Base-by-base conservation (phyloP, 2,113 vertebrate genomes). In the Mormoops blainvillei region DNA sequence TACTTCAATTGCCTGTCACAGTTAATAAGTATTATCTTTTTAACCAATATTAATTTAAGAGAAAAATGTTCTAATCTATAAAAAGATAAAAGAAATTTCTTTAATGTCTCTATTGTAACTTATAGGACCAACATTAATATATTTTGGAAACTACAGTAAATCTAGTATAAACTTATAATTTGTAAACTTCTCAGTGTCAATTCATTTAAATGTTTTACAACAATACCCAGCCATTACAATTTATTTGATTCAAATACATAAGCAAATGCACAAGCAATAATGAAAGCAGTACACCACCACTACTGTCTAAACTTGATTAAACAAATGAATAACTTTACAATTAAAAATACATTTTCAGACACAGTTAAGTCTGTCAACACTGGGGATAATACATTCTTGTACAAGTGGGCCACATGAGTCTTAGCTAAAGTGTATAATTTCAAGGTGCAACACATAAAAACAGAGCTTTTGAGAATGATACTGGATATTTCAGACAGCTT, bases 321-420 rank as follows among this genome's bases (percentile, higher is more conserved):
- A 96, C 76, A 95, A 94, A 97, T 80, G 1, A 68, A 80, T 82
- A 90, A 82, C 91, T 24, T 96, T 65, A 94, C 45, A 92, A 81
- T 48, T 94, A 96, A 82, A 96, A 97, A 92, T 11, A 88, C 12
- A 74, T 89, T 63, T 96, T 94, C 96, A 97, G 97, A 95, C 95
- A 95, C 65, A 93, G 48, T 92, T 94, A 95, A 96, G 71, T 84
- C 67, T 0, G 8, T 65, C 90, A 89, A 94, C 41, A 52, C 48
- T 82, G 94, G 67, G 26, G 82, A 70, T n/a, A 87, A 92, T 78
- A 85, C 74, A 88, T 95, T 94, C 94, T 89, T 97, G 94, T 89
- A 96, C 1, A 15, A 54, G 5, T 70, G 58, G 50, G 84, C 85
- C 97, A 97, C 78, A 36, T 3, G 87, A 38, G 15, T 13, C 82